Evolutionary conservation across 2,113 vertebrate species (phyloP).

Genomic region (Glaucidium brasilianum): DNA sequence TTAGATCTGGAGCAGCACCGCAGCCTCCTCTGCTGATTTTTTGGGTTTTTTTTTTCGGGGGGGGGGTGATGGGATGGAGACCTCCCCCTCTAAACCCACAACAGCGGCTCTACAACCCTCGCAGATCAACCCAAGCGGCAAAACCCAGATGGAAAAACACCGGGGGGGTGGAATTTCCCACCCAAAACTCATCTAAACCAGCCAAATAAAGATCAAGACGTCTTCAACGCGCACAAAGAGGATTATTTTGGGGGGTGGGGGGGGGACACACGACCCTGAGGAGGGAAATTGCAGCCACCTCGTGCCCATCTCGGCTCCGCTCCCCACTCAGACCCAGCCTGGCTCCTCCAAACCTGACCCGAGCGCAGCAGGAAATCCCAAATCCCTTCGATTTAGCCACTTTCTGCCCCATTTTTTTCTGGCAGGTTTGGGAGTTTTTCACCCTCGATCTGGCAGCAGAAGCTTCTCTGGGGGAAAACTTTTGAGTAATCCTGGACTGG

Average conservation of each 20-base stretch:
- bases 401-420: neutral
- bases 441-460: accelerated
- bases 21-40: no score
- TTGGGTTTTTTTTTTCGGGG: no score
- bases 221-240: neutral
- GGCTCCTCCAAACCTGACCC: neutral
- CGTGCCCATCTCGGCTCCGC: accelerated
- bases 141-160: accelerated
- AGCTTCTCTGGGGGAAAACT: neutral
- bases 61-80: no score
- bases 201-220: accelerated
- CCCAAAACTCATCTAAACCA: neutral
- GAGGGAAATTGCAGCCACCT: accelerated
- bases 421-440: accelerated
- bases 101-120: neutral
- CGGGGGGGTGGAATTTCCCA: accelerated
- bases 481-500: accelerated
- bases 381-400: accelerated
- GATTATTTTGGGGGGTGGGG: neutral
- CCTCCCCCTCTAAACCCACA: no score
- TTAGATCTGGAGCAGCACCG: no score
- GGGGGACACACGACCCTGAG: neutral
- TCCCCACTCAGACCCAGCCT: neutral
- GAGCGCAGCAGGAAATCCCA: neutral
- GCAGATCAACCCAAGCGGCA: neutral